Evolutionary conservation across 2,797 vertebrate genomes (phyloP), one percentile per base, ranked within the genome.

Genomic region (Adelosebastes latens): DNA sequence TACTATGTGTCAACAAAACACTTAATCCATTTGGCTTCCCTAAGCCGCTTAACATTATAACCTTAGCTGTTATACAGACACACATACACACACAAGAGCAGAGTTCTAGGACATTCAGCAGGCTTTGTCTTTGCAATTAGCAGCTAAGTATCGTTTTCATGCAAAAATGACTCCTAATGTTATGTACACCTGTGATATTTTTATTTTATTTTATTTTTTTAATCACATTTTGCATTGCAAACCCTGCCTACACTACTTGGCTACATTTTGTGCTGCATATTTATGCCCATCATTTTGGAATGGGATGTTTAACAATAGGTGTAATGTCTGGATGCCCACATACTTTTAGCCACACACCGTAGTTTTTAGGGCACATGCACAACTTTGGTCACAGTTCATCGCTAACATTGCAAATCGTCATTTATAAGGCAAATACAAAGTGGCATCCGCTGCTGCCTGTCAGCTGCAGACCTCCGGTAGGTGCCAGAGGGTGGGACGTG

Each of bases 1-100:
- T 81, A 84, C 82, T 89, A 86, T 83, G 86, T 94, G 89, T 93
- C 91, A 93, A 93, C 93, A 94, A 84, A 89, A 87, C 77, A 85
- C 81, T 88, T 91, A 91, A 91, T 91, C 90, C 87, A 88, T 81
- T 92, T 86, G 77, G 72, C 75, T 83, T 88, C 81, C 70, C 66
- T 92, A 93, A 94, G 87, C 90, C 8, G 85, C 90, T 93, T 93
- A 93, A 82, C 71, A 86, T 75, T 87, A 75, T 87, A 92, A 92
- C 91, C 88, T 89, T 75, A 86, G 87, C 79, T 73, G 66, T 75
- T 69, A 72, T 16, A 75, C 34, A 82, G 4, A 60, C 65, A 56
- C 72, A 63, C 55, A 62, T 5, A 56, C 34, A 42, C 36, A 59
- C 22, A 52, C 56, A 67, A 1, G 1, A 25, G 31, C 18, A 6